Evolutionary conservation across 2,888 invertebrate species (phyloP), one percentile per base, ranked within the genome.

Genomic region (Latrodectus hesperus): DNA sequence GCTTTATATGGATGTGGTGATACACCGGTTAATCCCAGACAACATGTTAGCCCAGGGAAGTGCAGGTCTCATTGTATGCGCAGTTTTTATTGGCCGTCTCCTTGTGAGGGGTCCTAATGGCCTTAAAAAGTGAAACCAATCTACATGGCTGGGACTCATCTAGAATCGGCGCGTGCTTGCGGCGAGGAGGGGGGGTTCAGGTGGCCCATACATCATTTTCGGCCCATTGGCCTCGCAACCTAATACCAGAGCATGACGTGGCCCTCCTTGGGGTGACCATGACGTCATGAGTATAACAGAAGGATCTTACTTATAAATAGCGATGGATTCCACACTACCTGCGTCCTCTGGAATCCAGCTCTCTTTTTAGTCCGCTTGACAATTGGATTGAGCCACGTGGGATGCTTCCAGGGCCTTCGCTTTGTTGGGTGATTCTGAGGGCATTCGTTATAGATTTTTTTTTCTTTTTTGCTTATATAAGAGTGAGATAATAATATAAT

Each of bases 201-300:
- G 80, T 80, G 86, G 75, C 22, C 86, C 75, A 86, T 86, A 76
- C 64, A 86, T 86, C 86, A 86, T 86, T 75, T 81, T 51, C 80
- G 86, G 80, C 76, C 86, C 86, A 81, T 86, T 86, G 86, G 80
- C 80, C 81, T 70, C 51, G 74, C 55, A 73, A 82, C 80, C 72
- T 84, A 84, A 84, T 84, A 79, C 73, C 71, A 22, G 51, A 12
- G 86, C 64, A 86, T 86, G 86, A 86, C 86, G 86, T 81, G 86
- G 68, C 80, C 72, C 53, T 14, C 49, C 78, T 49, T 16, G 68
- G 53, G 70, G 67, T 17, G 0, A n/a, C 71, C 16, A 65, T 86
- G 86, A 86, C 86, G 81, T 86, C 86, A 82, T 68, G 38, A 26
- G 11, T 49, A 55, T 10, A 78, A 26, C 52, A 65, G 51, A 67